Conservation (phyloP, 1,140 invertebrate species). For the Sycophila sp. region DNA sequence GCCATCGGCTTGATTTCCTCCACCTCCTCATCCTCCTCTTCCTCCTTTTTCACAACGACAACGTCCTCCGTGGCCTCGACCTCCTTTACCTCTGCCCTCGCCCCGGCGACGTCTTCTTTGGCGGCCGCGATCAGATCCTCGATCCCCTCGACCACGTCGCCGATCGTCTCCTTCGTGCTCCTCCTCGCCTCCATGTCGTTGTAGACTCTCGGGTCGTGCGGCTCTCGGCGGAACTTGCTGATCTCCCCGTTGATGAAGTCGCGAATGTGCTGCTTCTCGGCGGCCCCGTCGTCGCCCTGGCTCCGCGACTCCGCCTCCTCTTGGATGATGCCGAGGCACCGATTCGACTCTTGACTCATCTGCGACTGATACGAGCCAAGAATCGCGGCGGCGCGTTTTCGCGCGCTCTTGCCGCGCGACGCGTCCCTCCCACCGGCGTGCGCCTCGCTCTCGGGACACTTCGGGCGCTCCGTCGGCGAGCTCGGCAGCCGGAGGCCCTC, state of each 20-base stretch:
- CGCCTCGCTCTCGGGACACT: slow-evolving; percentile 40
- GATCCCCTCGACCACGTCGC: slow-evolving; percentile 4
- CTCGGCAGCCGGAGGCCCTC: slow-evolving; percentile 69
- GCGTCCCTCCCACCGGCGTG: slow-evolving; percentile 28
- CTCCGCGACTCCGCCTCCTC: slow-evolving; percentile 63
- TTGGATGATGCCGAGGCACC: slow-evolving; percentile 74
- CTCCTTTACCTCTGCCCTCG: slow-evolving; percentile 39
- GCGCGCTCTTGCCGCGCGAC: slow-evolving; percentile 33
- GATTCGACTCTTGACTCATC: slow-evolving; percentile 64
- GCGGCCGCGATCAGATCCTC: background rate
- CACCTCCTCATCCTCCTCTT: slow-evolving; percentile 6
- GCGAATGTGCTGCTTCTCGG: slow-evolving; percentile 45
- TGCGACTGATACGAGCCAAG: slow-evolving; percentile 69
- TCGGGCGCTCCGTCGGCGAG: slow-evolving; percentile 40
- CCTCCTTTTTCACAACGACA: background rate
- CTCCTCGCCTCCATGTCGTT: too few species aligned
- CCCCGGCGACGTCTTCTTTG: background rate
- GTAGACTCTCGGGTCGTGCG: too few species aligned
- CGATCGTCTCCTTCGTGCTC: slow-evolving; percentile 5
- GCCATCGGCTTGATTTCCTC: background rate
- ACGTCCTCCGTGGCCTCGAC: slow-evolving; percentile 48
- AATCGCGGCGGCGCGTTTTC: slow-evolving; percentile 65
- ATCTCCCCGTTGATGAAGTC: slow-evolving; percentile 66
- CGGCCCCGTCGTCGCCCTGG: slow-evolving; percentile 41
- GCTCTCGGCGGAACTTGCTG: slow-evolving; percentile 66